A percentile compares a stretch with the other conserved stretches of the same genome.
phyloP scores from a whole-genome alignment of 2,888 invertebrate genomes.

The Spialia ferax region DNA sequence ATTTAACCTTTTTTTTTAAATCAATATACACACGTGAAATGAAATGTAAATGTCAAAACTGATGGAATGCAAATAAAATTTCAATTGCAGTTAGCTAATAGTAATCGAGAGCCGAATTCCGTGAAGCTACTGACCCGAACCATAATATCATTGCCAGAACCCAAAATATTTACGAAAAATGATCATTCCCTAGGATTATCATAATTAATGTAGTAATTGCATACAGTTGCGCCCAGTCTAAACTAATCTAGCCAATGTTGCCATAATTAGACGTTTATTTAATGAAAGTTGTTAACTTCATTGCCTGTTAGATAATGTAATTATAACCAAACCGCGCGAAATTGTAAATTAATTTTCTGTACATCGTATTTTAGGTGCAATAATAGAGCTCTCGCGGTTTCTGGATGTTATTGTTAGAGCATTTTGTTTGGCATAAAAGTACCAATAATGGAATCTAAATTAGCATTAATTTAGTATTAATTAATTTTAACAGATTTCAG shows the following conservation, averaged over 20 bases:
- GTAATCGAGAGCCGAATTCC: too few species aligned
- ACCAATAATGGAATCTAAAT: too few species aligned
- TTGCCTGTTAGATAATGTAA: conserved; percentile 19
- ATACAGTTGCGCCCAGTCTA: conserved; percentile 7
- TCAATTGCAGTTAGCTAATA: background rate
- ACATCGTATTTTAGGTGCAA: conserved; percentile 6
- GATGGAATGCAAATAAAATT: background rate
- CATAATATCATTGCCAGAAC: too few species aligned
- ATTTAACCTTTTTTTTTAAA: too few species aligned
- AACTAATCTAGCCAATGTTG: conserved; percentile 7
- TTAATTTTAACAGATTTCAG: too few species aligned
- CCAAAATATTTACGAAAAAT: conserved; percentile 20
- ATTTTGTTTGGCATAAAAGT: too few species aligned
- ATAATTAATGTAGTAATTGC: conserved; percentile 1
- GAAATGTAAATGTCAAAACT: background rate
- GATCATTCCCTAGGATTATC: conserved; percentile 3
- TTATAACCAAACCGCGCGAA: conserved; percentile 9
- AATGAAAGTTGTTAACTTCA: conserved; percentile 25
- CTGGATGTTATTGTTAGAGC: background rate
- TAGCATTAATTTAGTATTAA: too few species aligned
- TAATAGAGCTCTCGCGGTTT: background rate
- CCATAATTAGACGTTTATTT: conserved; percentile 22
- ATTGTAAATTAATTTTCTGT: conserved; percentile 14
- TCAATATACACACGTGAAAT: too few species aligned
- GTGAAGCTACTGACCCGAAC: too few species aligned